Percentiles rank a stretch among this genome's conserved stretches.
phyloP scores from a whole-genome alignment of 1,140 invertebrate genomes.

The Nixonia krombeini region DNA sequence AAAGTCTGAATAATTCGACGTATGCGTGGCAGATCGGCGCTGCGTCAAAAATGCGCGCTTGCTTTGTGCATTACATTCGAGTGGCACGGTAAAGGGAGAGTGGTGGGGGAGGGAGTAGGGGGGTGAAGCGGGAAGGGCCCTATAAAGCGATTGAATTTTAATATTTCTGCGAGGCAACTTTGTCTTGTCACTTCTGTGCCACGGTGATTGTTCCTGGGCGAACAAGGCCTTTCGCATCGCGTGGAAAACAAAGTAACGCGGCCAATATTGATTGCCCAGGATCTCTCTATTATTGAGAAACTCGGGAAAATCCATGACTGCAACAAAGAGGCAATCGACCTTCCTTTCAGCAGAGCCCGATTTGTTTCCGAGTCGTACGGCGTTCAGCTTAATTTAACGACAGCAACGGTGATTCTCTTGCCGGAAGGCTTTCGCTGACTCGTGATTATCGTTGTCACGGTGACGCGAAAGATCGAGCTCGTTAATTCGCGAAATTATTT shows the following conservation, averaged over 20 bases:
- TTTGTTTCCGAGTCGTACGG: constrained; percentile 46
- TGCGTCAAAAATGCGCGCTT: constrained; percentile 16
- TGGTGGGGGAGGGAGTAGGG: no score
- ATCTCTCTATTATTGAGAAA: constrained; percentile 46
- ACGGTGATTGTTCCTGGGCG: not conserved
- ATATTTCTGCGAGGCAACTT: not conserved
- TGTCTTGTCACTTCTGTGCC: not conserved
- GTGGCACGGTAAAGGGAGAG: no score
- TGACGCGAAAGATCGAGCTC: constrained; percentile 4
- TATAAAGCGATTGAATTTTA: constrained; percentile 8
- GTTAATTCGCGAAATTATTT: no score
- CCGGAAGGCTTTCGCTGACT: constrained; percentile 27
- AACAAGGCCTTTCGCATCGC: not conserved
- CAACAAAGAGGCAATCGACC: constrained; percentile 47
- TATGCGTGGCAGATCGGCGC: constrained; percentile 2
- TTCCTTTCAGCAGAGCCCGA: constrained; percentile 26
- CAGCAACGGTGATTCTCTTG: constrained; percentile 29
- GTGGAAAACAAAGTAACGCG: constrained; percentile 6
- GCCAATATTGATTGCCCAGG: constrained; percentile 11
- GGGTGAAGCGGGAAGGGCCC: not conserved
- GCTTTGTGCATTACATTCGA: constrained; percentile 13
- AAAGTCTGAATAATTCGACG: constrained; percentile 54
- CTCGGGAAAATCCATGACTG: constrained; percentile 33
- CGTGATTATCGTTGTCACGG: constrained; percentile 34
- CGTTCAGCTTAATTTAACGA: constrained; percentile 56